Conservation (phyloP, 2,888 invertebrate species). For the Tanytarsus gracilentus region DNA sequence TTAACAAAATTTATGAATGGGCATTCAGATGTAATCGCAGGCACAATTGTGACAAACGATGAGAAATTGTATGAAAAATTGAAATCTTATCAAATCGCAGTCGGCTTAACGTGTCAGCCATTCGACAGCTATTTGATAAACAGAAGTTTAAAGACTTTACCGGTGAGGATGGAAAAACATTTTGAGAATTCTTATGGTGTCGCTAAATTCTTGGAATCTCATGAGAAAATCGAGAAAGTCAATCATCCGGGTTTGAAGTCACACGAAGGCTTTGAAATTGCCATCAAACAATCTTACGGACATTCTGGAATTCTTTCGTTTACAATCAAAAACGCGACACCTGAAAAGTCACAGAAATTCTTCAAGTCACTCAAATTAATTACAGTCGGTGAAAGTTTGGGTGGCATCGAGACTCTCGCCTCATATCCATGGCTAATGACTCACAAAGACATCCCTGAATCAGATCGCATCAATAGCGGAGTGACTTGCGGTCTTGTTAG, state of each 20-base stretch:
- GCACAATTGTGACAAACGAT: slow-evolving; percentile 62
- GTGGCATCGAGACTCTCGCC: slow-evolving; percentile 81
- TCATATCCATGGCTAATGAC: slow-evolving; percentile 89
- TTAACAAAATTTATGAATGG: slow-evolving; percentile 93
- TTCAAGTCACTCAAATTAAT: slow-evolving; percentile 64
- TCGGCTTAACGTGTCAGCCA: slow-evolving; percentile 84
- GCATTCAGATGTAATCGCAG: slow-evolving; percentile 90
- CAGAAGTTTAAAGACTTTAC: slow-evolving; percentile 79
- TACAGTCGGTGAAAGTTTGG: slow-evolving; percentile 77
- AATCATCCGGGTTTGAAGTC: slow-evolving; percentile 65
- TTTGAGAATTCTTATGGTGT: slow-evolving; percentile 62
- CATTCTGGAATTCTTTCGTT: slow-evolving; percentile 83
- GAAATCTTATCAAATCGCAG: slow-evolving; percentile 73
- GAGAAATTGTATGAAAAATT: slow-evolving; percentile 58
- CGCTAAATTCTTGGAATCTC: slow-evolving; percentile 65
- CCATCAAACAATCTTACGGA: slow-evolving; percentile 64
- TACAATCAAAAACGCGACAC: slow-evolving; percentile 58
- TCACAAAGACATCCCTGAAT: slow-evolving; percentile 71
- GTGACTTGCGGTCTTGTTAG: slow-evolving; percentile 73
- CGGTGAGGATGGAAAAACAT: slow-evolving; percentile 76
- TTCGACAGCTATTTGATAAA: slow-evolving; percentile 86
- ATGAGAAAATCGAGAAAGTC: slow-evolving; percentile 65
- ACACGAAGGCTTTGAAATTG: slow-evolving; percentile 70
- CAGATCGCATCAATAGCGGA: slow-evolving; percentile 56
- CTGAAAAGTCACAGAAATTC: slow-evolving; percentile 59